These are phyloP conservation scores for Zaprionus inermis DNA, from an alignment of 1,140 invertebrate genomes.

Conservation along the genomic window DNA sequence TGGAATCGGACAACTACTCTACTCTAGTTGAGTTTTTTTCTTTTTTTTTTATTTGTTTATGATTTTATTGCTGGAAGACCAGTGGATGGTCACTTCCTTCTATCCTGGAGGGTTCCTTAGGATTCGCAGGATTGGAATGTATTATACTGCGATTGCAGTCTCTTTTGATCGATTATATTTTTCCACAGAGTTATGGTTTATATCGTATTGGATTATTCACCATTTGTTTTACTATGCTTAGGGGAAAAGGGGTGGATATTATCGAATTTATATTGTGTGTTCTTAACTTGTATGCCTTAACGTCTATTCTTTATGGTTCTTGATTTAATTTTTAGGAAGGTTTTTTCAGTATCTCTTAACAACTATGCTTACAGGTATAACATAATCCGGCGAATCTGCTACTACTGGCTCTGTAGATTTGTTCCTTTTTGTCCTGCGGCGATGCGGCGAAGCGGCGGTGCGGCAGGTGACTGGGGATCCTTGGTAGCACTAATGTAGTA, in stretches of 20 bases:
- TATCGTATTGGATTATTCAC: not conserved
- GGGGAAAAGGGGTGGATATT: not conserved
- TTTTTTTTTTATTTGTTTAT: not conserved
- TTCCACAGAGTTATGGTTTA: not conserved
- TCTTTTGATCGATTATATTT: not conserved
- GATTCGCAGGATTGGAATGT: not conserved
- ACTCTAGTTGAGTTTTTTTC: no score
- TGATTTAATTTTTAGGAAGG: not conserved
- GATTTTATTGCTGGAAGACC: no score
- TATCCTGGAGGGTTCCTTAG: no score
- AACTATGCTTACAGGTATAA: not conserved
- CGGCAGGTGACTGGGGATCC: conserved; percentile 7
- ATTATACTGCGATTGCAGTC: not conserved
- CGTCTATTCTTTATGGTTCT: not conserved
- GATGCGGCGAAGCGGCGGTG: conserved; percentile 1
- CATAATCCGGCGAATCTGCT: conserved; percentile 3
- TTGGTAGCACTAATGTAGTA: not conserved
- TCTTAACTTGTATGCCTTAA: not conserved
- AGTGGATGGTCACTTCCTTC: no score
- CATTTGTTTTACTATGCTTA: not conserved
- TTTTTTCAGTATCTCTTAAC: not conserved
- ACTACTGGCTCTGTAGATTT: conserved; percentile 7
- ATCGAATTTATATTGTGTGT: not conserved
- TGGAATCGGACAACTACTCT: no score
- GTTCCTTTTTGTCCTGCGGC: conserved; percentile 1